Percentiles rank a stretch among this genome's conserved stretches.
phyloP scores from a whole-genome alignment of 2,888 invertebrate genomes.

The Pachymerium ferrugineum region DNA sequence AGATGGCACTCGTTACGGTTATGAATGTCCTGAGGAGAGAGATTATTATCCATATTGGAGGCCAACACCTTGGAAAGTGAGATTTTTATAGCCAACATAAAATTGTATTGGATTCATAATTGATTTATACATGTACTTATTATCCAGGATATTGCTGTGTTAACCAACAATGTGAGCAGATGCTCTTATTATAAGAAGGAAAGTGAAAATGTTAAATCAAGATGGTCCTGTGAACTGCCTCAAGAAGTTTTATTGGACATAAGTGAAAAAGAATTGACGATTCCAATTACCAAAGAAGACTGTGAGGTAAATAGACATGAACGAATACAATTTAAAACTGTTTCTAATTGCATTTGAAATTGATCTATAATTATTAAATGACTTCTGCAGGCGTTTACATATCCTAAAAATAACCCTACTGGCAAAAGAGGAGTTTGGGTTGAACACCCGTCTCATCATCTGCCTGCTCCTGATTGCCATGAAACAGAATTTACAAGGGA shows the following conservation, averaged over 20 bases:
- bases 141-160: background rate
- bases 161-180: slow-evolving; percentile 5
- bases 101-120: background rate
- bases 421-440: slow-evolving; percentile 46
- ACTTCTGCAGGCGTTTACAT: background rate
- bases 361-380: background rate
- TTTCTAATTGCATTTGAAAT: background rate
- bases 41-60: slow-evolving; percentile 50
- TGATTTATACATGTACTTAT: background rate
- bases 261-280: background rate
- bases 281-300: slow-evolving; percentile 8
- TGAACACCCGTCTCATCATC: slow-evolving; percentile 43
- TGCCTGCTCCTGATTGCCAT: slow-evolving; percentile 46
- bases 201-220: slow-evolving; percentile 19
- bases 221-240: background rate
- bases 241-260: slow-evolving; percentile 5
- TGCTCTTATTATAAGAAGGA: background rate
- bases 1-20: slow-evolving; percentile 45
- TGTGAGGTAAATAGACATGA: background rate
- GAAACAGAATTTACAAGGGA: slow-evolving; percentile 46
- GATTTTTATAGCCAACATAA: background rate
- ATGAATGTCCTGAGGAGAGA: slow-evolving; percentile 48
- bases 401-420: slow-evolving; percentile 41
- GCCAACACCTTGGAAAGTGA: slow-evolving; percentile 47
- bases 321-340: background rate